phyloP scores from a whole-genome alignment of 1,140 invertebrate species.

The Oedothorax gibbosus region DNA sequence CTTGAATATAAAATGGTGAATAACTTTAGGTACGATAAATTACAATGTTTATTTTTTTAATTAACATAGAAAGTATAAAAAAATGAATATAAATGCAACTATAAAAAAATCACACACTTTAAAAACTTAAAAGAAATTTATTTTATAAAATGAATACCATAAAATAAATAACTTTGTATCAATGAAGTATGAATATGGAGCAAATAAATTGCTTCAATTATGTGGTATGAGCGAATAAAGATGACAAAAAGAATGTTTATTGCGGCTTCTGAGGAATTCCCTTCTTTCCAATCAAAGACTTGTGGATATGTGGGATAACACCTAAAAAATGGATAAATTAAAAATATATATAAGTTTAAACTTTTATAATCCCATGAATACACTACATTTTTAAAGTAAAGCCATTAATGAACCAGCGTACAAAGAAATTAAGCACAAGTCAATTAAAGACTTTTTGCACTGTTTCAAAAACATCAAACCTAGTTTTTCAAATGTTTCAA shows the following conservation, averaged over 20 bases:
- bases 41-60: no score
- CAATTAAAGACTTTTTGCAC: no score
- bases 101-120: background rate
- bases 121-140: background rate
- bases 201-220: background rate
- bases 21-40: no score
- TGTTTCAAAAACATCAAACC: no score
- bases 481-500: no score
- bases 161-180: slow-evolving; percentile 11
- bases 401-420: no score
- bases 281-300: slow-evolving; percentile 98
- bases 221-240: slow-evolving; percentile 12
- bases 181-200: slow-evolving; percentile 29
- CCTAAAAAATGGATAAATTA: slow-evolving; percentile 24
- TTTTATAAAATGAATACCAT: background rate
- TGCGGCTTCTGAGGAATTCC: slow-evolving; percentile 70
- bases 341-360: background rate
- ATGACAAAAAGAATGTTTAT: slow-evolving; percentile 24
- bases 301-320: slow-evolving; percentile 99
- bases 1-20: no score
- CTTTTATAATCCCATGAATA: background rate
- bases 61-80: background rate
- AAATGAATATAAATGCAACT: no score
- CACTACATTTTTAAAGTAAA: background rate
- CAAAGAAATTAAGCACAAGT: no score